These are phyloP conservation scores for Amphimedon queenslandica DNA, from an alignment of 37 sponge, comb jelly and placozoan species.

Conservation along the genomic window DNA sequence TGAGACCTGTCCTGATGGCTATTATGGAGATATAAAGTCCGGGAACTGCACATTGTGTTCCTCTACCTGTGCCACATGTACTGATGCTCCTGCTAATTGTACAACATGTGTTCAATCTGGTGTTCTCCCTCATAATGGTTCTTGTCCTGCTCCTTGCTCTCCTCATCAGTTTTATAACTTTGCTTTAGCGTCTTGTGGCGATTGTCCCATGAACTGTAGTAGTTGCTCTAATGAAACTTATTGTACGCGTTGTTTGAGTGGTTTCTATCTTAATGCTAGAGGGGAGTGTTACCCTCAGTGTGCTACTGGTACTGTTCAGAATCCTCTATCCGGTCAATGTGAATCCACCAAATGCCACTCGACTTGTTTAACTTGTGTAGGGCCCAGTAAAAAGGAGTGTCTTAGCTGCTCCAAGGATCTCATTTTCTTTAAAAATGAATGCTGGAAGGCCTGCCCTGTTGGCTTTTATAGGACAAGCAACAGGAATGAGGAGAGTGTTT, in stretches of 20 bases:
- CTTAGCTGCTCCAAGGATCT: constrained; percentile 14
- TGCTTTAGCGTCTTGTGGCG: constrained; percentile 13
- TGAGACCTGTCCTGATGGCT: constrained; percentile 8
- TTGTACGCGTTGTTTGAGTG: constrained; percentile 25
- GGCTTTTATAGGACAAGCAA: too few species aligned
- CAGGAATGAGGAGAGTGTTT: neutral
- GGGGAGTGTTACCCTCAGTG: constrained; percentile 32
- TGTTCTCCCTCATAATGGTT: constrained; percentile 15
- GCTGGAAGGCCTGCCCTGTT: constrained; percentile 34
- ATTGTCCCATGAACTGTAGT: constrained; percentile 21
- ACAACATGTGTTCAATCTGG: constrained; percentile 7
- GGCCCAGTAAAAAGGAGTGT: constrained; percentile 18
- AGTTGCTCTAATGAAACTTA: constrained; percentile 11
- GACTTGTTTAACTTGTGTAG: constrained; percentile 53
- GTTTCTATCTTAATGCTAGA: constrained; percentile 11
- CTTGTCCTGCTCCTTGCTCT: constrained; percentile 31
- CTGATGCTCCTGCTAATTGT: constrained; percentile 8
- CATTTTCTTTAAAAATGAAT: constrained; percentile 4
- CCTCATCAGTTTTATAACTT: constrained; percentile 27
- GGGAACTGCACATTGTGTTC: constrained; percentile 9
- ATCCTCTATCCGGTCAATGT: constrained; percentile 12
- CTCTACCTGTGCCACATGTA: constrained; percentile 19
- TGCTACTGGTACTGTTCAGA: constrained; percentile 17
- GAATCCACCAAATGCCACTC: constrained; percentile 18
- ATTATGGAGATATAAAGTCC: constrained; percentile 4